Base-by-base conservation (phyloP, 2,888 invertebrate species). In the Leptarthrus brevirostris region DNA sequence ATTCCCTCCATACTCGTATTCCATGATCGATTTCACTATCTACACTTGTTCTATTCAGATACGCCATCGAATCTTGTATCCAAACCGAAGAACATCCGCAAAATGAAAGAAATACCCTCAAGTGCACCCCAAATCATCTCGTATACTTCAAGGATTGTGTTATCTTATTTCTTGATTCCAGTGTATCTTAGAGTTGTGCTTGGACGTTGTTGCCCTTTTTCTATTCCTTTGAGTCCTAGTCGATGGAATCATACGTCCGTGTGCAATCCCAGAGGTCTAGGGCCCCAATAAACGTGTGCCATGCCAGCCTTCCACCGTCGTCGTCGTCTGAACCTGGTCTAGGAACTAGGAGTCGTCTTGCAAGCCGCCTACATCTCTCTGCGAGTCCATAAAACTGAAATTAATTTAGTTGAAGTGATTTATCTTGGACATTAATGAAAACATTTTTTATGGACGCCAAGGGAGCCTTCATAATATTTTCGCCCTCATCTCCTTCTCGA, bases 321-420 rank as follows among this genome's bases (percentile, higher is more conserved):
- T 56, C 56, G 24, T 14, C 3, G 61, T 36, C 61, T 36, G 36
- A 14, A 20, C 30, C 58, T 5, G 34, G 40, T 61, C 36, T 61
- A 36, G 61, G 12, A n/a, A 16, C 36, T 61, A 36, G 18, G 40
- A 56, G 22, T 34, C 61, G 12, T 61, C 40, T 40, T 61, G n/a
- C 40, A 54, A 18, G 16, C 54, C 66, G 66, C 66, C 66, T 66
- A 66, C 49, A 20, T 47, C 30, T 66, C 26, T 16, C 26, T 71
- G n/a, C 36, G 75, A 78, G 77, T 78, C 77, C 78, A 79, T 79
- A 78, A 79, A 79, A 79, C 78, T 76, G 76, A 78, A 79, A 79
- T 79, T 79, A 79, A 79, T 79, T 79, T 78, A 79, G 77, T 79
- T 78, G 76, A 79, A 79, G 78, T 79, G 79, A 79, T 79, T 79